These are phyloP conservation scores for Noctua fimbriata DNA, from an alignment of 2,888 invertebrate genomes.

Conservation along the genomic window DNA sequence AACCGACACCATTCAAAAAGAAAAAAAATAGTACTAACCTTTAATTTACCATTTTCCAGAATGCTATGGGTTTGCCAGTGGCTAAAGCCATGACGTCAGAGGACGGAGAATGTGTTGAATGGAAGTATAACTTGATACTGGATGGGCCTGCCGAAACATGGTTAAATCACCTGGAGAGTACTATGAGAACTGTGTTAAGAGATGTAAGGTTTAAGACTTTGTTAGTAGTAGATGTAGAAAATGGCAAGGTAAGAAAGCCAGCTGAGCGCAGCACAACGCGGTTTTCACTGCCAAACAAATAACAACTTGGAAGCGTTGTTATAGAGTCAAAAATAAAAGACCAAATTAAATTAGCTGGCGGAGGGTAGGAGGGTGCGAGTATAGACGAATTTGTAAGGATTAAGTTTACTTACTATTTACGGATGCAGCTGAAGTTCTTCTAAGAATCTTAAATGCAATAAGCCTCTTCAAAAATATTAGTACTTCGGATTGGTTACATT, in stretches of 20 bases:
- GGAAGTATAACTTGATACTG: conserved; percentile 91
- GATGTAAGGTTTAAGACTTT: conserved; percentile 76
- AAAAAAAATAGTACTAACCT: background rate
- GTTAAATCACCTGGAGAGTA: conserved; percentile 93
- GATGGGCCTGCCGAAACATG: conserved; percentile 96
- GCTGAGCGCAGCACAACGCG: background rate
- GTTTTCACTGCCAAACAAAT: background rate
- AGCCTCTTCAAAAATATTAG: too few species aligned
- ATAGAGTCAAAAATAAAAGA: too few species aligned
- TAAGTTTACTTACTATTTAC: too few species aligned
- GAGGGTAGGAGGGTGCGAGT: too few species aligned
- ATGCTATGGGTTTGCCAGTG: conserved; percentile 83
- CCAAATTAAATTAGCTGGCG: too few species aligned
- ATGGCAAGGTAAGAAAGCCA: background rate
- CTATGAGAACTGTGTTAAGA: conserved; percentile 91
- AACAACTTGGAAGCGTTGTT: background rate
- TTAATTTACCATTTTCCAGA: conserved; percentile 74
- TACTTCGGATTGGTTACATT: too few species aligned
- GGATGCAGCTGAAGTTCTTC: too few species aligned
- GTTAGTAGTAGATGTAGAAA: background rate
- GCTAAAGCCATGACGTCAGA: conserved; percentile 94
- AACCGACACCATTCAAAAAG: background rate
- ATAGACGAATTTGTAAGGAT: too few species aligned
- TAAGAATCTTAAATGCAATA: too few species aligned
- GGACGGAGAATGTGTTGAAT: conserved; percentile 96